Evolutionary conservation across 1,140 invertebrate species (phyloP).

Genomic region (Drusus annulatus): DNA sequence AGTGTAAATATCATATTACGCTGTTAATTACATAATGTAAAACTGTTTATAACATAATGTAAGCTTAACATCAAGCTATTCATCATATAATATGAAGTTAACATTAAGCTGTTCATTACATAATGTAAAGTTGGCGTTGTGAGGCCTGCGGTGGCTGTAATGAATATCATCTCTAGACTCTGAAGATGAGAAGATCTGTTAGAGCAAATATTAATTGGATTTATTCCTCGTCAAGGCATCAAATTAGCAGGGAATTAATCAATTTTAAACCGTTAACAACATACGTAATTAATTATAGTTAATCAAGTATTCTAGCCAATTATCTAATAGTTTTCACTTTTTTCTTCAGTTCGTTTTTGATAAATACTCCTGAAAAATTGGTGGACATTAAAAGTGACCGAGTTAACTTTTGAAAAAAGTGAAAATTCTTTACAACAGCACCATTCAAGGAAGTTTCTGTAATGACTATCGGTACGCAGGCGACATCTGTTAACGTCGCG

Average conservation of each 20-base stretch:
- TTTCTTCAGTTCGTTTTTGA: neutral
- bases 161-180: too few species aligned
- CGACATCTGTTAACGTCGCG: too few species aligned
- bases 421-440: slow-evolving; percentile 19
- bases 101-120: too few species aligned
- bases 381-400: neutral
- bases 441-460: slow-evolving; percentile 22
- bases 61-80: too few species aligned
- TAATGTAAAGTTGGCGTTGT: too few species aligned
- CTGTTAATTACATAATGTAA: too few species aligned
- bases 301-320: slow-evolving; percentile 2
- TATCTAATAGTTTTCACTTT: slow-evolving; percentile 25
- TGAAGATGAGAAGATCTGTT: neutral
- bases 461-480: too few species aligned
- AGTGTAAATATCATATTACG: too few species aligned
- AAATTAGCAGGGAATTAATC: slow-evolving; percentile 13
- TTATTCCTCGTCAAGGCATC: neutral
- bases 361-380: too few species aligned
- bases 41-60: too few species aligned
- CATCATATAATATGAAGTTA: too few species aligned
- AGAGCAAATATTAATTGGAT: slow-evolving; percentile 30
- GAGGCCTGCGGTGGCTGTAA: too few species aligned
- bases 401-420: slow-evolving; percentile 12
- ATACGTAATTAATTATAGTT: neutral
- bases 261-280: neutral